These are phyloP conservation scores for Chrysolina americana DNA, from an alignment of 2,888 invertebrate species.

Conservation along the genomic window DNA sequence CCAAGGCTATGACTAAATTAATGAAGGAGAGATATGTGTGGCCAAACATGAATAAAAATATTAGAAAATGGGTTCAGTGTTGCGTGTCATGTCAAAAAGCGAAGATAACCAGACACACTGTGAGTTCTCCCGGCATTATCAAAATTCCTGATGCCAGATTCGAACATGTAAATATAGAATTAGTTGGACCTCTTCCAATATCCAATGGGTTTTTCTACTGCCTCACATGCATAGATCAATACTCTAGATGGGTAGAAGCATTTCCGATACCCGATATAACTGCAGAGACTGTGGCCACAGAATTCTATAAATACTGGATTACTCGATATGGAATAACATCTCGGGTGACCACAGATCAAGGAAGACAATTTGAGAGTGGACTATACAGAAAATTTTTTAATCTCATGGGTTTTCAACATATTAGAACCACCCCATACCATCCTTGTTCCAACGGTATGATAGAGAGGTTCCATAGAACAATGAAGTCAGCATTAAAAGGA, in stretches of 20 bases:
- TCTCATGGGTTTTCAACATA: neutral
- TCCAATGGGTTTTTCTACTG: slow-evolving; percentile 42
- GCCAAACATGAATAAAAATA: slow-evolving; percentile 62
- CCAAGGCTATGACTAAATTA: too few relatives aligned
- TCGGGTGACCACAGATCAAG: slow-evolving; percentile 60
- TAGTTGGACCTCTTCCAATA: slow-evolving; percentile 54
- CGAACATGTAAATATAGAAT: slow-evolving; percentile 57
- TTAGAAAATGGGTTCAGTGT: slow-evolving; percentile 58
- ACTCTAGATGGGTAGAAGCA: slow-evolving; percentile 44
- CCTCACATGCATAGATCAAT: slow-evolving; percentile 42
- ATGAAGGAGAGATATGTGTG: slow-evolving; percentile 60
- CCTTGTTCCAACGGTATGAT: neutral
- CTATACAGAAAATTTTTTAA: slow-evolving; percentile 52
- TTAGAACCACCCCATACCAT: slow-evolving; percentile 7
- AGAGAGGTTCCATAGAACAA: slow-evolving; percentile 3
- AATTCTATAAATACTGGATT: slow-evolving; percentile 57
- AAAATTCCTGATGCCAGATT: slow-evolving; percentile 50
- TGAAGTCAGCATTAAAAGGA: slow-evolving; percentile 11
- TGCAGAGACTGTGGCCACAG: slow-evolving; percentile 55
- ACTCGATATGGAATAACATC: slow-evolving; percentile 64
- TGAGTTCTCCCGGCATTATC: slow-evolving; percentile 8
- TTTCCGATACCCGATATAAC: slow-evolving; percentile 36
- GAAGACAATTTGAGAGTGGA: slow-evolving; percentile 59
- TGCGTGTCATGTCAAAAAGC: slow-evolving; percentile 61
- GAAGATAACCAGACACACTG: slow-evolving; percentile 59